These are phyloP conservation scores for Corticium candelabrum DNA, from an alignment of 37 sponge, comb jelly and placozoan species.

Conservation along the genomic window DNA sequence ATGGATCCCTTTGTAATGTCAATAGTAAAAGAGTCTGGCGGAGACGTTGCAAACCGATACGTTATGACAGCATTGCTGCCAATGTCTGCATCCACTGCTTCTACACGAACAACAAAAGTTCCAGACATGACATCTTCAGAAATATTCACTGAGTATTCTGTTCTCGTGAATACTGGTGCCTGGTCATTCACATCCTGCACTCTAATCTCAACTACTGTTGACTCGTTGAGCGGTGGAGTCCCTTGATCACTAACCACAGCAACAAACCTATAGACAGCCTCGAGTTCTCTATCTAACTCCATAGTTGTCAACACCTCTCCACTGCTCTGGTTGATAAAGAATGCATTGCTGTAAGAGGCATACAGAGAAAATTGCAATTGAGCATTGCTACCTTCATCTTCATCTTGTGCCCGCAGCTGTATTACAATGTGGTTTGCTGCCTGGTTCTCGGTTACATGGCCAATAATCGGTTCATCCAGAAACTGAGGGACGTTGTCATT, in stretches of 20 bases:
- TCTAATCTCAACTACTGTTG: not conserved
- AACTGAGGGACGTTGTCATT: not conserved
- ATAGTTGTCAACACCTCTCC: not conserved
- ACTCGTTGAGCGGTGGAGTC: not conserved
- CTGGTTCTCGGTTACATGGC: not conserved
- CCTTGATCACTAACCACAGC: not conserved
- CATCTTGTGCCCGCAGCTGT: not conserved
- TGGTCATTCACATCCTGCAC: not conserved
- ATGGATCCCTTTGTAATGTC: too few relatives aligned
- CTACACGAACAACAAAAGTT: too few relatives aligned
- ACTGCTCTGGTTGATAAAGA: not conserved
- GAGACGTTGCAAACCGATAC: too few relatives aligned
- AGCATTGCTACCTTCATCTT: not conserved
- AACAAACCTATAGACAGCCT: not conserved
- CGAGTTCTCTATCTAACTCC: not conserved
- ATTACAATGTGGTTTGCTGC: not conserved
- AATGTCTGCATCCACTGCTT: too few relatives aligned
- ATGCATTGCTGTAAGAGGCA: not conserved
- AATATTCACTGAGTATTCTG: too few relatives aligned
- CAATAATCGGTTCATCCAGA: not conserved
- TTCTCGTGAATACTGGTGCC: not conserved
- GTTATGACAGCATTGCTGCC: too few relatives aligned
- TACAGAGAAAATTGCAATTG: not conserved
- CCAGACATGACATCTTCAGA: too few relatives aligned
- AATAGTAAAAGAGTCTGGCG: too few relatives aligned